Percentiles rank a stretch among this genome's conserved stretches.
Evolutionary conservation across 1,140 invertebrate genomes (phyloP).

Genomic region (Frieseomelitta varia): DNA sequence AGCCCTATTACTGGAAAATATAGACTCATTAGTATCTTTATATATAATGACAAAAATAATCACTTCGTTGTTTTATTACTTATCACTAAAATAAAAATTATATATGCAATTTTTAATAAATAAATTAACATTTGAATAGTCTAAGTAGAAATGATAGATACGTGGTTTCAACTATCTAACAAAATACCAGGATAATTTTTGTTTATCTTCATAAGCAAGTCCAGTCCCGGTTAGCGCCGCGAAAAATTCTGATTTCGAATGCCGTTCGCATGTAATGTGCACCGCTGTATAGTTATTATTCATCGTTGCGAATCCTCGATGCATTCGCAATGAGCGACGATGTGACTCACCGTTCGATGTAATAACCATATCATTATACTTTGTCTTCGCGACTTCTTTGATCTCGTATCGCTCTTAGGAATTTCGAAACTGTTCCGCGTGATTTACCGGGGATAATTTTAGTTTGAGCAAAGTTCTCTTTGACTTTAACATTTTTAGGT

Average conservation of each 20-base stretch:
- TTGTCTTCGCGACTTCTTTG: not conserved
- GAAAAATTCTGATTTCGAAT: conserved; percentile 9
- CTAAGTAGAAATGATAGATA: no score
- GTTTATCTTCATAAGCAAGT: no score
- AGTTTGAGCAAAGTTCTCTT: not conserved
- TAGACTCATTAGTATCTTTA: no score
- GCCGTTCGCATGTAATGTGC: not conserved
- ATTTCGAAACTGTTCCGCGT: not conserved
- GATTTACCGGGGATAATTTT: not conserved
- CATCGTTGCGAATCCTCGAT: conserved; percentile 9
- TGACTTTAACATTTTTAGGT: not conserved
- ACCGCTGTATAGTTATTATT: conserved; percentile 6
- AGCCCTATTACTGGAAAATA: no score
- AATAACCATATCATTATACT: no score
- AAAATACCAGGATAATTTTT: no score
- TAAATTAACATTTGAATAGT: no score
- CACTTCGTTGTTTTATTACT: no score
- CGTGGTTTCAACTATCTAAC: no score
- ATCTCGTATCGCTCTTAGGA: not conserved
- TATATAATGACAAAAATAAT: not conserved
- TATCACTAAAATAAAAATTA: no score
- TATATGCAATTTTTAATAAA: no score
- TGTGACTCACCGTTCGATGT: not conserved
- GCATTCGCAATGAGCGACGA: conserved; percentile 7
- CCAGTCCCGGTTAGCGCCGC: not conserved